Base-by-base conservation (phyloP, 1,140 invertebrate species). In the Lepidurus apus region DNA sequence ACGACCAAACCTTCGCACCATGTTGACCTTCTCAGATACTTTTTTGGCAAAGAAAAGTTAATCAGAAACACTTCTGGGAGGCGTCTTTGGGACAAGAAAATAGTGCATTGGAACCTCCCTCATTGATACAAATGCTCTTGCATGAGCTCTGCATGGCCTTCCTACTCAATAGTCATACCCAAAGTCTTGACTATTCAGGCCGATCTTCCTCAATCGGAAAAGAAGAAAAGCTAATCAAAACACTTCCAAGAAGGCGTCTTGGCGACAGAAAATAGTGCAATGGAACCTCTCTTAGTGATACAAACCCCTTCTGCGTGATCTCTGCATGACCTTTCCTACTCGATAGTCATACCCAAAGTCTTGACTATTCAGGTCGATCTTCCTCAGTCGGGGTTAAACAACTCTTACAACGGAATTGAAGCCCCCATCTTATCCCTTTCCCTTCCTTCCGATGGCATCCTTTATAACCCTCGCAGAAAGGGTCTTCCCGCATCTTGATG, bases 401-500 rank as follows among this genome's bases (percentile, higher is more conserved):
- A 65, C n/a, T 65, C 53, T 65, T 65, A 13, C 21, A n/a, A 17
- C 13, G 53, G 21, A 21, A 65, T 65, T 13, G 21, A 21, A 65
- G 34, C 34, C 34, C 53, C 21, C 21, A 65, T 21, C 53, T 21
- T 65, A 65, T 21, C 53, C 53, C 53, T n/a, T n/a, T 4, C 53
- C 53, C n/a, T 21, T 65, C 53, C 53, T 65, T 65, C 53, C 53
- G 53, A 65, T 7, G 21, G 53, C 17, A 65, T 65, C 1, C 21
- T 21, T 65, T 65, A 65, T 13, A 65, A 65, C 13, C 53, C 53
- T 34, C 3, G 34, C 34, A 8, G 53, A 21, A 65, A 21, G 17
- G 21, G 53, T 65, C 53, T 13, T 65, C 53, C 53, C 21, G 53
- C 53, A 65, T 65, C 53, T 65, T 65, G 53, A 65, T 65, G 53